Evolutionary conservation across 2,888 invertebrate genomes (phyloP), one percentile per base, ranked within the genome.

Genomic region (Pemphredon lugubris): DNA sequence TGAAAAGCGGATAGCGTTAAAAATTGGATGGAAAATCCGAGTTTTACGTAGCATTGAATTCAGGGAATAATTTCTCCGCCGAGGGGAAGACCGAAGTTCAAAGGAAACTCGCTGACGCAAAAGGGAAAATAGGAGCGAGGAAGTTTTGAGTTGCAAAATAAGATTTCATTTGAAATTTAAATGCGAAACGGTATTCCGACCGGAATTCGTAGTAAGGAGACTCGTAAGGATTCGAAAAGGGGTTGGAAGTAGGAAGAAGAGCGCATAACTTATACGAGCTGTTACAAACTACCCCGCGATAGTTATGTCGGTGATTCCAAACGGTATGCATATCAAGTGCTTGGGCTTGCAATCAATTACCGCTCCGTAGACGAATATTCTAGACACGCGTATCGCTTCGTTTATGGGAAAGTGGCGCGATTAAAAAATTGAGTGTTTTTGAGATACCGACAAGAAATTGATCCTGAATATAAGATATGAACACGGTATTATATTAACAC

Each of bases 131-230:
- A 48, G 61, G 37, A 61, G 47, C 40, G 9, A 30, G 40, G 53
- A 71, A 71, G 70, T 71, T 71, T 59, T 47, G 54, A 40, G 37
- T 18, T 34, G 47, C 57, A 55, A 69, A 69, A 63, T 71, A 69
- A 71, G 61, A 48, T 71, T 70, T 23, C 42, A 69, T 69, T 71
- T 71, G 61, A 71, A 71, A 63, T 71, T 71, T 71, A 71, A 57
- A 71, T 71, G 55, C 26, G 2, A 50, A 16, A 23, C n/a, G 45
- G 16, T 48, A 30, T 16, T 48, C 18, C 32, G 7, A 3, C 5
- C 11, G 65, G 53, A 48, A 65, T 63, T 42, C 51, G 48, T 47
- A 32, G 34, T 20, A 14, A 13, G 47, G 37, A 11, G 51, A 48
- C 57, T 53, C 53, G 40, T 51, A 55, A 59, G 32, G 39, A 51